These are phyloP conservation scores for Lissocephala sabroskyi DNA, from an alignment of 2,888 invertebrate species.

Conservation along the genomic window DNA sequence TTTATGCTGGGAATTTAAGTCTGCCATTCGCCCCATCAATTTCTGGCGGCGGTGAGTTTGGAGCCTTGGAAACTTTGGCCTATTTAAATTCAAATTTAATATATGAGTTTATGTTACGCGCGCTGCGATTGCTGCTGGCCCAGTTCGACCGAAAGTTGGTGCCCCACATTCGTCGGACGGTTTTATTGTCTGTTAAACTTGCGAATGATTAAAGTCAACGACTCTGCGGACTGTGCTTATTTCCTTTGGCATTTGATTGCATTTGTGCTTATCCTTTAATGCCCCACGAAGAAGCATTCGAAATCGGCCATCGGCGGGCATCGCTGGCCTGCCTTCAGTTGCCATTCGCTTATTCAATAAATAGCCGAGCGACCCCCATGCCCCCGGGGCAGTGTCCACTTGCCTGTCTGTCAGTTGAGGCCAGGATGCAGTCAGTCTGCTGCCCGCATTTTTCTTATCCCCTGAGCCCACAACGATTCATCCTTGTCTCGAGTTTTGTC, in stretches of 20 bases:
- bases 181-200: no score
- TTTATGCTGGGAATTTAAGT: no score
- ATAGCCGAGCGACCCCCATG: background rate
- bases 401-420: background rate
- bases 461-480: background rate
- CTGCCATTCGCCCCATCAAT: no score
- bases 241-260: no score
- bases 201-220: no score
- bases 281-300: no score
- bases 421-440: background rate
- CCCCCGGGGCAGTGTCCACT: background rate
- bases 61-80: conserved; percentile 1
- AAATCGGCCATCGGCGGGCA: no score
- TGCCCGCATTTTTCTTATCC: background rate
- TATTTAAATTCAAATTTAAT: conserved; percentile 25
- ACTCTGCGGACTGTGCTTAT: no score
- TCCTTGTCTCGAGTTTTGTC: conserved; percentile 39
- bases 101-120: no score
- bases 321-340: background rate
- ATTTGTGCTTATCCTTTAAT: no score
- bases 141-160: conserved; percentile 38
- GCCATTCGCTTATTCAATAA: conserved; percentile 2
- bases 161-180: conserved; percentile 9
- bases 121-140: no score
- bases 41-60: no score